Conservation (phyloP, 2,888 invertebrate species). For the Apomyelois bistriatella region DNA sequence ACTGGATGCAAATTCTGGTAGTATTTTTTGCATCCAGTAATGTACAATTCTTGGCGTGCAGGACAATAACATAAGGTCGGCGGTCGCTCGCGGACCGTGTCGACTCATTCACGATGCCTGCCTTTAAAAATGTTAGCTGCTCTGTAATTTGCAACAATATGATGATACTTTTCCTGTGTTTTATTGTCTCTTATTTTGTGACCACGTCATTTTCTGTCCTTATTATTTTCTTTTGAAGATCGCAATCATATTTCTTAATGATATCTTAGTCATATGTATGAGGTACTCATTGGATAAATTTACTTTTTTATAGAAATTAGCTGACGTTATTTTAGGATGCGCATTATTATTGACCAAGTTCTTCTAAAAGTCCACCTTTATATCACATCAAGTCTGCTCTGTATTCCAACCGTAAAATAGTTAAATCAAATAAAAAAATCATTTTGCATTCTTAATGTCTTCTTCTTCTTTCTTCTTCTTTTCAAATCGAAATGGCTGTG, state of each 20-base stretch:
- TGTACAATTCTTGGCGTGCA: neutral
- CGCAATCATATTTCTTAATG: neutral
- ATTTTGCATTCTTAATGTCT: too few relatives aligned
- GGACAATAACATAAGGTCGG: slow-evolving; percentile 15
- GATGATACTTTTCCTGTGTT: slow-evolving; percentile 2
- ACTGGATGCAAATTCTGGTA: neutral
- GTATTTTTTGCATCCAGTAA: neutral
- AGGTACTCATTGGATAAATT: too few relatives aligned
- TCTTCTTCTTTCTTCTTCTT: too few relatives aligned
- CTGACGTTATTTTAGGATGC: too few relatives aligned
- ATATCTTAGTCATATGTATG: neutral
- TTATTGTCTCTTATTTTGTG: neutral
- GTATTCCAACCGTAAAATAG: too few relatives aligned
- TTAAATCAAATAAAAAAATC: too few relatives aligned
- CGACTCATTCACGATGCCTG: slow-evolving; percentile 17
- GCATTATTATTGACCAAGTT: too few relatives aligned
- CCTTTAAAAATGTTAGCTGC: slow-evolving; percentile 18
- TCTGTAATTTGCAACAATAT: slow-evolving; percentile 14
- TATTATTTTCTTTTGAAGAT: neutral
- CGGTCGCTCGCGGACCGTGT: slow-evolving; percentile 13
- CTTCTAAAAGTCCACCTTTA: too few relatives aligned
- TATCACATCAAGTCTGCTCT: too few relatives aligned
- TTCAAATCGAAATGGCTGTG: too few relatives aligned
- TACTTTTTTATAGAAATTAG: too few relatives aligned
- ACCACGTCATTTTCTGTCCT: neutral